Evolutionary conservation across 2,113 vertebrate genomes (phyloP), one percentile per base, ranked within the genome.

Genomic region (Gallinago media): DNA sequence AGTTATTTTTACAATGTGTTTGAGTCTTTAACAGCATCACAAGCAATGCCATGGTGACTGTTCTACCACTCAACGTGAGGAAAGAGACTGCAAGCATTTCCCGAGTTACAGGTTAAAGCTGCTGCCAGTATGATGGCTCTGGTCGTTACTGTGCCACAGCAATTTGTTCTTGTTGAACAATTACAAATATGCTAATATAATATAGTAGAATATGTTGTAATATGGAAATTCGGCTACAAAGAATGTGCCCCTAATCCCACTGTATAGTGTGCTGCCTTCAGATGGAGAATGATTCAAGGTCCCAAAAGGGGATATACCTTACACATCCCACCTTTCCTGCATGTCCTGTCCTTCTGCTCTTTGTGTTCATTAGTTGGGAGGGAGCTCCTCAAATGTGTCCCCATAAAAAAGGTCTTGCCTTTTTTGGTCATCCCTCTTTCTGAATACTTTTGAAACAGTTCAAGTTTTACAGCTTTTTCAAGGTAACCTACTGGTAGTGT

Each of bases 341-440:
- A 2, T 2, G 5, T 50, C 15, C 42, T 22, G 8, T 82, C 12
- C 6, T 61, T 22, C 21, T 84, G 10, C 52, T 85, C 0, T 0
- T 36, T 3, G 1, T 12, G 19, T 15, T 63, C 15, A 1, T 49
- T 32, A 17, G 7, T 20, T 0, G 1, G 1, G 17, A 66, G 47
- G 12, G 13, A 77, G 17, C 12, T 80, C 26, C 46, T 34, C 15
- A 59, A 88, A 12, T 47, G 61, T 52, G 32, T 54, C 11, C 23
- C 12, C 31, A 3, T 4, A 12, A 13, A 66, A 29, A 11, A 8
- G 4, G 4, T 17, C 23, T n/a, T 40, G 7, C 23, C 12, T 34
- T 29, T 73, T 66, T 36, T 72, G 5, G 16, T 14, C 31, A 22
- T 55, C 15, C 21, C 10, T 50, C 82, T 70, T 79, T 56, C 68